Evolutionary conservation across 2,113 vertebrate genomes (phyloP), one percentile per base, ranked within the genome.

Genomic region (Ictidomys tridecemlineatus): DNA sequence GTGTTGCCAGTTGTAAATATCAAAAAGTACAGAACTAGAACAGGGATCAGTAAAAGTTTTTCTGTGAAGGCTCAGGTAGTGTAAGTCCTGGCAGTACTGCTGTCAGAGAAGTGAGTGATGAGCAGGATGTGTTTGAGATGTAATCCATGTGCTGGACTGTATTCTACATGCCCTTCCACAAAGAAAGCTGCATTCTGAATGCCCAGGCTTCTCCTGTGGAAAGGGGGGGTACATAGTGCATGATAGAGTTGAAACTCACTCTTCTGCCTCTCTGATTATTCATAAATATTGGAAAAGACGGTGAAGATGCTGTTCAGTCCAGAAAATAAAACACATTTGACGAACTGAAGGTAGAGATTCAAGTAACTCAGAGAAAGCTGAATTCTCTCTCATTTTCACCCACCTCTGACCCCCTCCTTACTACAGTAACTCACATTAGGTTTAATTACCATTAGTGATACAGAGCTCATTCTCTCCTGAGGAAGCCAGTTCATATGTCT

Each of bases 151-250:
- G 34, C 34, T 37, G 17, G 42, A 14, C 39, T 18, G 1, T 4
- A 5, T 63, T 91, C 67, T 34, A 34, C 24, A 37, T 1, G 24
- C 0, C 0, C 58, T 14, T 28, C 72, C 26, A 1, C 32, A 30
- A 79, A n/a, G 28, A 32, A 91, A 42, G 34, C 72, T 56, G 20
- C 18, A 17, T 34, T 34, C 74, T 77, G 76, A 24, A 17, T 24
- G 8, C 51, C 48, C 58, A 34, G 16, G 14, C 34, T 32, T 51
- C 53, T 61, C 18, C 67, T 51, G 0, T 37, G 70, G 48, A 28
- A 69, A 85, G 74, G 2, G 34, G 34, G 65, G 11, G 22, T 39
- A 16, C 7, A 5, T 3, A 24, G n/a, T 63, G 67, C 9, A 37
- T 63, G 26, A 8, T 18, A 26, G 28, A 20, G 20, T 24, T 28